Percentiles rank a stretch among this genome's conserved stretches.
Evolutionary conservation across 2,888 invertebrate genomes (phyloP).

Genomic region (Campopleginae sp.): DNA sequence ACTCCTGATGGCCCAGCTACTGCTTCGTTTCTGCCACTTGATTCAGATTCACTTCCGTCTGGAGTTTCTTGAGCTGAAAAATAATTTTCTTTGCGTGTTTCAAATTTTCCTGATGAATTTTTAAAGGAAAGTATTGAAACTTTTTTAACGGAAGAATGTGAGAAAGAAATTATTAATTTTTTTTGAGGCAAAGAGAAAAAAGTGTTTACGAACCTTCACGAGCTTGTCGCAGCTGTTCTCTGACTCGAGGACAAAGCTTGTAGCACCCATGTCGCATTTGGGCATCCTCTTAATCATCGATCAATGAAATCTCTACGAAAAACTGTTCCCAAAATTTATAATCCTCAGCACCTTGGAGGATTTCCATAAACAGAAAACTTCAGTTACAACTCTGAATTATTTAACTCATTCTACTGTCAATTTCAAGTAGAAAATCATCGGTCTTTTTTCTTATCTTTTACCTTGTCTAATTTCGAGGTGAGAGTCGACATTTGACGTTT

Average conservation of each 20-base stretch:
- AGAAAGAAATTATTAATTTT: neutral
- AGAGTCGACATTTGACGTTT: conserved; percentile 48
- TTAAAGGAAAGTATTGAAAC: neutral
- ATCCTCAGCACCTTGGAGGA: conserved; percentile 21
- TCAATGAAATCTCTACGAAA: conserved; percentile 19
- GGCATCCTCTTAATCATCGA: conserved; percentile 51
- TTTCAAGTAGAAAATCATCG: conserved; percentile 16
- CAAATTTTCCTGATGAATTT: neutral
- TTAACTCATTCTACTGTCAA: conserved; percentile 23
- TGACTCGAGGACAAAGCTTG: conserved; percentile 68
- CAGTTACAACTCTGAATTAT: conserved; percentile 32
- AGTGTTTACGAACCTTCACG: conserved; percentile 49
- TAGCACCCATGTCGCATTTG: conserved; percentile 65
- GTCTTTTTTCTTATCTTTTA: conserved; percentile 30
- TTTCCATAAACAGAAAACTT: conserved; percentile 14
- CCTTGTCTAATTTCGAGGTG: conserved; percentile 19
- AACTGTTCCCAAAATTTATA: conserved; percentile 14
- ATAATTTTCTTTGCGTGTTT: neutral
- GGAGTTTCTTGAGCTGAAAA: conserved; percentile 35
- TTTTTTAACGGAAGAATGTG: neutral
- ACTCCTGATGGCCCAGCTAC: conserved; percentile 37
- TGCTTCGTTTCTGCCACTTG: conserved; percentile 13
- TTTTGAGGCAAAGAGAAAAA: neutral
- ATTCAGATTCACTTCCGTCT: conserved; percentile 23
- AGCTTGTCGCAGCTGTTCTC: conserved; percentile 60